Evolutionary conservation across 2,888 invertebrate species (phyloP).

Genomic region (Trilocha varians): DNA sequence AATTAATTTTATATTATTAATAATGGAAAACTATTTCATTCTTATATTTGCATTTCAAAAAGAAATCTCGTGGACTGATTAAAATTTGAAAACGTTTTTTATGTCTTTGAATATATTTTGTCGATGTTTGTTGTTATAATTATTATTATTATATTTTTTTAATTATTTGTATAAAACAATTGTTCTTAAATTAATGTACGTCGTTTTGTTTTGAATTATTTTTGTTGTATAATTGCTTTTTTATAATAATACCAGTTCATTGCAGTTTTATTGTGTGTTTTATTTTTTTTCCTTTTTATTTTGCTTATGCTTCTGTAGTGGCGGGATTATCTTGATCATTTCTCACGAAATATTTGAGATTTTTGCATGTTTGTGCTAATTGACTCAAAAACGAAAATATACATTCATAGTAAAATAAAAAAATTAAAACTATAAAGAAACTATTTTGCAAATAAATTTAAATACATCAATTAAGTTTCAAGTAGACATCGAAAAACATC

Average conservation of each 20-base stretch:
- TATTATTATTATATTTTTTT: conserved; percentile 76
- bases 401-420: too few species aligned
- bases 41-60: conserved; percentile 69
- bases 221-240: conserved; percentile 84
- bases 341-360: conserved; percentile 34
- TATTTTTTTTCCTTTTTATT: conserved; percentile 63
- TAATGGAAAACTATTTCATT: conserved; percentile 44
- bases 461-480: too few species aligned
- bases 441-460: too few species aligned
- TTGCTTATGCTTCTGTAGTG: conserved; percentile 54
- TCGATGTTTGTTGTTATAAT: conserved; percentile 75
- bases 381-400: too few species aligned
- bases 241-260: conserved; percentile 82
- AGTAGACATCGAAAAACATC: too few species aligned
- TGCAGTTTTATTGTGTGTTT: conserved; percentile 79
- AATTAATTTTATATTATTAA: conserved; percentile 47
- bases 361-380: conserved; percentile 57
- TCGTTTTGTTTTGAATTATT: conserved; percentile 84
- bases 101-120: conserved; percentile 73
- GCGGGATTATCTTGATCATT: conserved; percentile 30
- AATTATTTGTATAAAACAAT: conserved; percentile 80
- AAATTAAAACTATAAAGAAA: too few species aligned
- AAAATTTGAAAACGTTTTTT: conserved; percentile 68
- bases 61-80: conserved; percentile 63
- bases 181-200: conserved; percentile 84